Evolutionary conservation across 23 tunicate genomes (phyloP).

Genomic region (Clavelina lepadiformis): DNA sequence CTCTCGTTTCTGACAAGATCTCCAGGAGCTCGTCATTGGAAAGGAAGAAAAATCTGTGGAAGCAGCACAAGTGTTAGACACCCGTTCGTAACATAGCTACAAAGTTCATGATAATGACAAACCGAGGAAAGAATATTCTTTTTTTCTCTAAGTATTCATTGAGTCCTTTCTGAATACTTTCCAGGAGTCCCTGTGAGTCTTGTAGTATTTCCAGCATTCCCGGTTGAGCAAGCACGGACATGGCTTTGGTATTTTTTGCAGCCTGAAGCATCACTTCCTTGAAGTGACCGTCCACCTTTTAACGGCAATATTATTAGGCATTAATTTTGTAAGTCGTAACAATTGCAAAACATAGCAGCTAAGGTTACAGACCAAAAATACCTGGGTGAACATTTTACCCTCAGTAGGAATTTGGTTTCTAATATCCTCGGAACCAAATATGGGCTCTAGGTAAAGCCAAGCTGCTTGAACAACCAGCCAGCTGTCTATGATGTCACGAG

Average conservation of each 20-base stretch:
- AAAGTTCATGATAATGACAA: no score
- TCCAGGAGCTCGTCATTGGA: constrained; percentile 87
- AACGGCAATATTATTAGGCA: neutral
- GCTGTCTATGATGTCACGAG: constrained; percentile 65
- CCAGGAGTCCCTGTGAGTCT: constrained; percentile 57
- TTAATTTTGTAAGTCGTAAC: neutral
- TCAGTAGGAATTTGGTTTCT: constrained; percentile 78
- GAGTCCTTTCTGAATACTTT: constrained; percentile 82
- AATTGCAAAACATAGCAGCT: neutral
- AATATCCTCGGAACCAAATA: constrained; percentile 90
- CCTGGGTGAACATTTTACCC: constrained; percentile 82
- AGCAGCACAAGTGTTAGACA: neutral
- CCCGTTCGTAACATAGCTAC: no score
- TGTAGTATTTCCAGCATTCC: constrained; percentile 62
- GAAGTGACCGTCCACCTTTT: constrained; percentile 66
- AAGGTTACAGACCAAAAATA: constrained; percentile 1
- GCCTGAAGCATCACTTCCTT: constrained; percentile 52
- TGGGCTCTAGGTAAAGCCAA: constrained; percentile 87
- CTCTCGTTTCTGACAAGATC: constrained; percentile 79
- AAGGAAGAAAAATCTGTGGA: constrained; percentile 73
- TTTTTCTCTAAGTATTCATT: constrained; percentile 79
- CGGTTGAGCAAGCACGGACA: constrained; percentile 63
- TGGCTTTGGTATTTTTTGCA: constrained; percentile 61
- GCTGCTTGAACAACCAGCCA: constrained; percentile 91
- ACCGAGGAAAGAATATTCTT: constrained; percentile 84